These are phyloP conservation scores for Meiosimyza platycephala DNA, from an alignment of 2,888 invertebrate genomes.

Conservation along the genomic window DNA sequence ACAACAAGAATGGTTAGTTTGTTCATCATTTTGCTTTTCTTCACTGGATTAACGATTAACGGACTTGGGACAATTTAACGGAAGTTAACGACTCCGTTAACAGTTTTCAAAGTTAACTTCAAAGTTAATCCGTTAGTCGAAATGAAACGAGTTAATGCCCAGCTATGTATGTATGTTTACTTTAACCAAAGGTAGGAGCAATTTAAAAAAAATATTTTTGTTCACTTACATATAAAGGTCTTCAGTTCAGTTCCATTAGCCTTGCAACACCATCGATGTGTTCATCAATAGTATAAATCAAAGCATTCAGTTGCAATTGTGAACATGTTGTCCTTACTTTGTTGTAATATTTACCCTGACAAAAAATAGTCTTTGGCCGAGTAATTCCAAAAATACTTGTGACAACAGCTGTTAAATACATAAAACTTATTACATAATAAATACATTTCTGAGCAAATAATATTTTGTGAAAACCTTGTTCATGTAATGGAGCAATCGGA, in stretches of 20 bases:
- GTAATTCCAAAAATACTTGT: slow-evolving; percentile 19
- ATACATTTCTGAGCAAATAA: not conserved
- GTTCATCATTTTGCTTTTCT: too few species aligned
- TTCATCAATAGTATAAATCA: not conserved
- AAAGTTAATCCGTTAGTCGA: too few species aligned
- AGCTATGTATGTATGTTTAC: too few species aligned
- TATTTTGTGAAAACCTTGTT: slow-evolving; percentile 45
- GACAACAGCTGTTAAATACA: slow-evolving; percentile 34
- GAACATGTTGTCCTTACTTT: not conserved
- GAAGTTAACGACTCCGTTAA: too few species aligned
- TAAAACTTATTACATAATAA: too few species aligned
- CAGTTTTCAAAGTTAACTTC: too few species aligned
- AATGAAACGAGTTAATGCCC: too few species aligned
- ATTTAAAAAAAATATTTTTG: too few species aligned
- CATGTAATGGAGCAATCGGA: slow-evolving; percentile 49
- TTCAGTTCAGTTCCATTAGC: not conserved
- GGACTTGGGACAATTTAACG: too few species aligned
- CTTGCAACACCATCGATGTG: slow-evolving; percentile 3
- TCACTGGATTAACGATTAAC: too few species aligned
- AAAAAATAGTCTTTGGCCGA: slow-evolving; percentile 24
- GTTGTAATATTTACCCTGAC: slow-evolving; percentile 18
- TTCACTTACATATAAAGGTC: slow-evolving; percentile 2
- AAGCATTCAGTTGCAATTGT: not conserved
- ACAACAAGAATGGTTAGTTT: too few species aligned
- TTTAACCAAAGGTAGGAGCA: too few species aligned